These are phyloP conservation scores for Ectobius pallidus DNA, from an alignment of 2,888 invertebrate genomes.

Conservation along the genomic window DNA sequence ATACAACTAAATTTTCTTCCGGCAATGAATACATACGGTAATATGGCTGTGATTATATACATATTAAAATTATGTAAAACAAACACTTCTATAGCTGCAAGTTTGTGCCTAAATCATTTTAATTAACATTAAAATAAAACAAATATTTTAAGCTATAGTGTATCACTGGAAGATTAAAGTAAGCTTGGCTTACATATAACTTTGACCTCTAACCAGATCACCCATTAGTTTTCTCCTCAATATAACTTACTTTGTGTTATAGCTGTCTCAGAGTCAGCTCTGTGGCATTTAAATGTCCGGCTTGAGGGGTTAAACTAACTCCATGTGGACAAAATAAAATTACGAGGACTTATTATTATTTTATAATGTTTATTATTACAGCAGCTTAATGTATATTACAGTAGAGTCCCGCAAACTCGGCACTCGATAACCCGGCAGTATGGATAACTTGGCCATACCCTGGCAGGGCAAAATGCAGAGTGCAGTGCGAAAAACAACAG, in stretches of 20 bases:
- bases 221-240: conserved; percentile 16
- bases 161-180: conserved; percentile 18
- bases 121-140: conserved; percentile 26
- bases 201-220: conserved; percentile 17
- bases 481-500: too few species aligned
- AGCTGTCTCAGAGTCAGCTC: too few species aligned
- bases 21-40: neutral
- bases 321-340: too few species aligned
- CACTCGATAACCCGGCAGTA: too few species aligned
- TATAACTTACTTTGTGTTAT: neutral
- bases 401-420: too few species aligned
- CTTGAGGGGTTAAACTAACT: too few species aligned
- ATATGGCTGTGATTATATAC: neutral
- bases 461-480: too few species aligned
- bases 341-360: too few species aligned
- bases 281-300: too few species aligned
- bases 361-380: too few species aligned
- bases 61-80: neutral
- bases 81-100: conserved; percentile 23
- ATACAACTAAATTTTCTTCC: neutral
- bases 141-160: neutral
- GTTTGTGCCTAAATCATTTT: conserved; percentile 28
- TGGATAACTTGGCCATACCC: too few species aligned
- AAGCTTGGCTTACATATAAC: conserved; percentile 19
- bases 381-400: too few species aligned